Evolutionary conservation across 2,888 invertebrate species (phyloP), one percentile per base, ranked within the genome.

Genomic region (Archips xylosteana): DNA sequence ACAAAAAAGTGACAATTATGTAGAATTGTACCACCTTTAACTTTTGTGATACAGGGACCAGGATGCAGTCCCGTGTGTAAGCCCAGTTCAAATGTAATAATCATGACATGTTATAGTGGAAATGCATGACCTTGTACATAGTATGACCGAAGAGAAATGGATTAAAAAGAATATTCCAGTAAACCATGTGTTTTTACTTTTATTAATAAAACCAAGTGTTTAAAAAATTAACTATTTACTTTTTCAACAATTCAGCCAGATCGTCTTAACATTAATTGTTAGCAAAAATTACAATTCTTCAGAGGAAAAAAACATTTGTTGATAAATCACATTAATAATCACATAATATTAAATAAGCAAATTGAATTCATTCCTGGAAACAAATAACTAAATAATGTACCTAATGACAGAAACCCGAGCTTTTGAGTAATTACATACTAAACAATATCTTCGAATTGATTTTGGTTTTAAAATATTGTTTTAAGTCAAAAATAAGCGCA

Each of bases 161-260:
- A 64, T 62, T 45, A 64, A 64, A 65, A 15, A 51, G 8, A 51
- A 6, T 51, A 54, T 12, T 54, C 15, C 51, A 12, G 10, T 39
- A 36, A 5, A 39, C 32, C 4, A 61, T 39, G 10, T 49, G 63
- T 45, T 47, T 49, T 73, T 45, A 63, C 62, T 68, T 64, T 47
- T 39, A 60, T n/a, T 15, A 54, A 59, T 63, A 39, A 69, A 64
- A 69, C 63, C 34, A 59, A 59, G 8, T 57, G 5, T 36, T 4
- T 67, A 23, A 63, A 64, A 68, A 63, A 63, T 73, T 59, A 68
- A 68, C 63, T 63, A 49, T 68, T 59, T 64, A 73, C 15, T 73
- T 59, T 23, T 49, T 36, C 34, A 54, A 73, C 60, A 72, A 45
- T n/a, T 49, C 57, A 73, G 63, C 47, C 63, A 59, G 59, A 49